Conservation (phyloP, 2,113 vertebrate species). For the Morone chrysops region DNA sequence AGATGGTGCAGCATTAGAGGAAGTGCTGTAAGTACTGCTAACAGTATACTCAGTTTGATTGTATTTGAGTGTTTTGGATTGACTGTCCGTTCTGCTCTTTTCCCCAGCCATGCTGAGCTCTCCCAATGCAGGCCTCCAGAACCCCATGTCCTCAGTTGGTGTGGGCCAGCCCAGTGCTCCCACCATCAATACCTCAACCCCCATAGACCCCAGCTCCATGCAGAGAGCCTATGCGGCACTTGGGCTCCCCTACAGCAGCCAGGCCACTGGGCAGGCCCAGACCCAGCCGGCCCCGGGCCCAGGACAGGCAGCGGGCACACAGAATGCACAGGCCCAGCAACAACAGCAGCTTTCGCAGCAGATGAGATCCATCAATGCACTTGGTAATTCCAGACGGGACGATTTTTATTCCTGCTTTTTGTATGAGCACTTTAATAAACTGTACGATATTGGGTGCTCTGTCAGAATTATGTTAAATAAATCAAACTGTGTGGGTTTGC, state of each 20-base stretch:
- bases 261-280: conserved; percentile 89
- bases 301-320: conserved; percentile 87
- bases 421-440: background rate
- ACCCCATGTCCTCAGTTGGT: conserved; percentile 90
- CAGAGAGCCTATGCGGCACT: conserved; percentile 97
- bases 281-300: conserved; percentile 86
- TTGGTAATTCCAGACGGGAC: conserved; percentile 82
- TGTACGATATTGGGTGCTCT: background rate
- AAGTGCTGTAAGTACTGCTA: conserved; percentile 5
- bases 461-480: background rate
- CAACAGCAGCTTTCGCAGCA: conserved; percentile 89
- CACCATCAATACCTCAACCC: conserved; percentile 90
- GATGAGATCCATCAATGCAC: conserved; percentile 91
- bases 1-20: background rate
- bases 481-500: background rate
- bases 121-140: conserved; percentile 90
- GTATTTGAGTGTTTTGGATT: conserved; percentile 14
- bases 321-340: conserved; percentile 83
- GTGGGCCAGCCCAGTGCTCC: conserved; percentile 90
- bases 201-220: conserved; percentile 99
- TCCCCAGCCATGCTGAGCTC: conserved; percentile 92
- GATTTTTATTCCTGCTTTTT: background rate
- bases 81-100: conserved; percentile 13
- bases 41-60: background rate
- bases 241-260: conserved; percentile 96